Evolutionary conservation across 1,140 invertebrate species (phyloP).

Genomic region (Oryctes rhinoceros): DNA sequence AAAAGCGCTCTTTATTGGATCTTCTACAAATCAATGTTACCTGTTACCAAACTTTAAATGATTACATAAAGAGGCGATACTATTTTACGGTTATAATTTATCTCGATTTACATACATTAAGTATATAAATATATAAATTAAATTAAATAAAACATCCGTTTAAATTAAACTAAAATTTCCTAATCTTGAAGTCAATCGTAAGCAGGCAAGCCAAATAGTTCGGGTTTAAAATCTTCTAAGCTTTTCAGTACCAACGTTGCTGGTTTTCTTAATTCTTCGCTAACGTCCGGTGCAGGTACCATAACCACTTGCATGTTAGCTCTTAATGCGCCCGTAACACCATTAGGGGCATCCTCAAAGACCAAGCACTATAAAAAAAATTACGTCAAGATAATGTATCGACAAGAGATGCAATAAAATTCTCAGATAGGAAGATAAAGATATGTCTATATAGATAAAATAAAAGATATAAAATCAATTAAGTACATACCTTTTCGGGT

Average conservation of each 20-base stretch:
- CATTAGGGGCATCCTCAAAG: slow-evolving; percentile 91
- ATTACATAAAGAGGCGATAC: not conserved
- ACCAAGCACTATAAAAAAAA: slow-evolving; percentile 76
- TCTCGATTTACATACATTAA: not conserved
- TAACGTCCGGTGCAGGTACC: slow-evolving; percentile 79
- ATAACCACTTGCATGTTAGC: slow-evolving; percentile 90
- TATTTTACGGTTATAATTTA: too few species aligned
- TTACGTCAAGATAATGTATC: too few species aligned
- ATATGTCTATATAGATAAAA: not conserved
- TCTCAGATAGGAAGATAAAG: not conserved
- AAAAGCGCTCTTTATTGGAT: too few species aligned
- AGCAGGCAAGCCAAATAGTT: slow-evolving; percentile 83
- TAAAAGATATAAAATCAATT: slow-evolving; percentile 42
- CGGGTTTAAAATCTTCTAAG: slow-evolving; percentile 83
- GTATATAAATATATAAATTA: not conserved
- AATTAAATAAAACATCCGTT: not conserved
- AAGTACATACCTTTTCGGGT: slow-evolving; percentile 67
- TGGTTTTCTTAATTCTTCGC: slow-evolving; percentile 66
- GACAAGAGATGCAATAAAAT: not conserved
- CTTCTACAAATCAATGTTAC: too few species aligned
- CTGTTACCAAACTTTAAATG: not conserved
- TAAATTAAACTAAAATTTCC: slow-evolving; percentile 20
- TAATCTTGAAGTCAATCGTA: slow-evolving; percentile 60
- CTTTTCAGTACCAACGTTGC: slow-evolving; percentile 78
- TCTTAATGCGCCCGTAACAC: slow-evolving; percentile 77